Percentiles rank a stretch among this genome's conserved stretches.
Conservation (phyloP, 2,888 invertebrate species). For the Balanococcus diminutus region DNA sequence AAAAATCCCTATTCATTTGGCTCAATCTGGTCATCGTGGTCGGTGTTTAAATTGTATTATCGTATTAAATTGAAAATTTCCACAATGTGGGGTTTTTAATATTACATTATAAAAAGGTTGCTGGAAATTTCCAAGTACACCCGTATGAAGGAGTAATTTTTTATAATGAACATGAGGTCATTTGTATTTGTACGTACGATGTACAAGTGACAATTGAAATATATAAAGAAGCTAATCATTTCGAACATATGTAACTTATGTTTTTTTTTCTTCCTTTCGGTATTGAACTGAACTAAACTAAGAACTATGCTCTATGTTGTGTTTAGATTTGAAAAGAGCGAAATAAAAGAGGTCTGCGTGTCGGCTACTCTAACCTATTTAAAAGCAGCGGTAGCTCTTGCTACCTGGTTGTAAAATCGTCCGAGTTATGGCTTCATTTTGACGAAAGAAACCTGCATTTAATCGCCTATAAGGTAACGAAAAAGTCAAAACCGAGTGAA, state of each 20-base stretch:
- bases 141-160: too few species aligned
- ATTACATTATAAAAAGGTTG: too few species aligned
- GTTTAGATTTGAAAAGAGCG: background rate
- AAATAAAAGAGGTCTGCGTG: background rate
- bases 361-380: background rate
- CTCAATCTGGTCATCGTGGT: too few species aligned
- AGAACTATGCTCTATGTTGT: background rate
- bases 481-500: background rate
- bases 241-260: background rate
- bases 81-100: too few species aligned
- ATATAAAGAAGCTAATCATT: background rate
- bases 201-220: too few species aligned
- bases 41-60: background rate
- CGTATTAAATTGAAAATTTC: background rate
- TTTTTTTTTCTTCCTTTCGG: background rate
- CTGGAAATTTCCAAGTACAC: too few species aligned
- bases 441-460: conserved; percentile 12
- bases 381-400: conserved; percentile 49
- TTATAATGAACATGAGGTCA: too few species aligned
- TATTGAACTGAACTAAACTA: background rate
- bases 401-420: conserved; percentile 45
- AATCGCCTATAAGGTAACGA: conserved; percentile 19
- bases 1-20: too few species aligned
- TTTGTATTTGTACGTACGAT: too few species aligned
- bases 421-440: conserved; percentile 31